Evolutionary conservation across 2,113 vertebrate genomes (phyloP).

Genomic region (Hippocampus mohnikei): DNA sequence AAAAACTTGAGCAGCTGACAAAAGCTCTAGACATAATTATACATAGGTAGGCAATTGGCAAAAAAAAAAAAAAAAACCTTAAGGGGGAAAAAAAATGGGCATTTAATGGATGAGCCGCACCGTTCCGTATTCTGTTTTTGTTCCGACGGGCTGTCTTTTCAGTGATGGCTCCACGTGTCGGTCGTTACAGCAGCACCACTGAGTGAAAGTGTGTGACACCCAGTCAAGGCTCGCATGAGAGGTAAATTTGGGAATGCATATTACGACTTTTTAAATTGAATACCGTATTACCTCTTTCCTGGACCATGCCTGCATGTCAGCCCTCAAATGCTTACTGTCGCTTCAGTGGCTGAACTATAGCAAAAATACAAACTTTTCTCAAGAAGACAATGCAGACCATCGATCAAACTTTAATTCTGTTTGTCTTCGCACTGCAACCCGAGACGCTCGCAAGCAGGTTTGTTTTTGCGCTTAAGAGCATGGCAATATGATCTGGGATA

Average conservation of each 20-base stretch:
- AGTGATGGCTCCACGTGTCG: background rate
- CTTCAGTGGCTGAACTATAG: background rate
- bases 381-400: background rate
- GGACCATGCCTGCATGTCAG: background rate
- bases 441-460: constrained; percentile 44
- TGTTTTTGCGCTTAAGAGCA: constrained; percentile 56
- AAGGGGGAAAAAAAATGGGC: background rate
- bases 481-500: constrained; percentile 45
- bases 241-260: background rate
- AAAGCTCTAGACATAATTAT: background rate
- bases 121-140: background rate
- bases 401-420: constrained; percentile 31
- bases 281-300: background rate
- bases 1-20: background rate
- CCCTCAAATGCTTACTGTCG: background rate
- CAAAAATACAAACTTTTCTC: background rate
- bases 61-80: background rate
- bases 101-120: background rate
- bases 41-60: background rate
- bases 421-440: constrained; percentile 14
- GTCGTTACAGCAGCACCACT: background rate
- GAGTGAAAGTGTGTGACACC: background rate
- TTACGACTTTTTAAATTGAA: background rate
- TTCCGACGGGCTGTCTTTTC: background rate
- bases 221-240: background rate